A percentile compares a stretch with the other conserved stretches of the same genome.
Evolutionary conservation across 2,888 invertebrate genomes (phyloP).

Genomic region (Drosophila histrio): DNA sequence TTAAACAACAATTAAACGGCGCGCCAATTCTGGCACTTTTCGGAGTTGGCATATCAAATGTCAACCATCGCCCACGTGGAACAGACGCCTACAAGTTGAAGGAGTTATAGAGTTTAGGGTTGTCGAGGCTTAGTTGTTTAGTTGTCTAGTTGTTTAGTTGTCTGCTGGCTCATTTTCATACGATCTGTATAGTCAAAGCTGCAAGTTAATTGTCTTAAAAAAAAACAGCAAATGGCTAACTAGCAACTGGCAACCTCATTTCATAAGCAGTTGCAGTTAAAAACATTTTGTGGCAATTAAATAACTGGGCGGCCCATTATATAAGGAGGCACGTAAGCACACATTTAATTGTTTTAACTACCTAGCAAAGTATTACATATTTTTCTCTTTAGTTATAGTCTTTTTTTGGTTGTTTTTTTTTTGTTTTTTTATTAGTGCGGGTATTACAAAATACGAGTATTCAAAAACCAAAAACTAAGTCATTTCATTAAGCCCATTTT

Average conservation of each 20-base stretch:
- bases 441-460: conserved; percentile 30
- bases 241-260: conserved; percentile 62
- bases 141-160: background rate
- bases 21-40: conserved; percentile 61
- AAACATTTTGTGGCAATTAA: conserved; percentile 67
- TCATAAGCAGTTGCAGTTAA: conserved; percentile 69
- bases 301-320: conserved; percentile 60
- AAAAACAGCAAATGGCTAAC: background rate
- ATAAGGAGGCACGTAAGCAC: conserved; percentile 54
- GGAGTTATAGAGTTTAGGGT: conserved; percentile 5
- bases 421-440: conserved; percentile 5
- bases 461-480: conserved; percentile 39
- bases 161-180: conserved; percentile 57
- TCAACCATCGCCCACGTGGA: conserved; percentile 57
- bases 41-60: conserved; percentile 54
- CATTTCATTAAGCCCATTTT: conserved; percentile 58
- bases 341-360: conserved; percentile 72
- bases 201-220: conserved; percentile 58
- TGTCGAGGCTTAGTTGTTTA: background rate
- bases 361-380: conserved; percentile 48
- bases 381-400: conserved; percentile 13
- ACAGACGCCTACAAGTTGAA: conserved; percentile 21
- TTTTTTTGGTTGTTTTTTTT: conserved; percentile 3
- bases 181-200: conserved; percentile 46
- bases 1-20: conserved; percentile 58